phyloP scores from a whole-genome alignment of 2,113 vertebrate species.

The Cynopterus brachyotis region DNA sequence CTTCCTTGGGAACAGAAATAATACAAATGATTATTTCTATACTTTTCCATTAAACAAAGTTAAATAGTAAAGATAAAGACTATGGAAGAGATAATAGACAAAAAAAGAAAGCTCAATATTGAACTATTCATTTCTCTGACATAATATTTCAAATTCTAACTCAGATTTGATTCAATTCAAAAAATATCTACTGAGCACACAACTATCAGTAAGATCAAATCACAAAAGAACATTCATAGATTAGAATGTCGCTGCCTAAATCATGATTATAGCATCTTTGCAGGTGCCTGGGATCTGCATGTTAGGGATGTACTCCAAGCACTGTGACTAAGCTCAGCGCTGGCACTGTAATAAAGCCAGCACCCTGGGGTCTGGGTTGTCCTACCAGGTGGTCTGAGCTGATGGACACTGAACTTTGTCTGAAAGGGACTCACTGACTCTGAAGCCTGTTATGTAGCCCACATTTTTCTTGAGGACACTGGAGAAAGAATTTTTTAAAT shows the following conservation, averaged over 20 bases:
- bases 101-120: not conserved
- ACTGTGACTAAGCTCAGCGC: fast-evolving
- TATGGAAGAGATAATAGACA: not conserved
- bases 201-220: not conserved
- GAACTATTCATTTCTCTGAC: not conserved
- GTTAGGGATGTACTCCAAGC: fast-evolving
- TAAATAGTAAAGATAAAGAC: not conserved
- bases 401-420: not conserved
- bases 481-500: not conserved
- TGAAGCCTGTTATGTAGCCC: not conserved
- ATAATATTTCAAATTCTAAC: not conserved
- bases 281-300: not conserved
- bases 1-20: not conserved
- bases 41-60: not conserved
- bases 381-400: not conserved
- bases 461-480: not conserved
- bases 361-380: not conserved
- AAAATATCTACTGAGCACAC: not conserved
- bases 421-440: not conserved
- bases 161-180: not conserved
- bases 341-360: not conserved
- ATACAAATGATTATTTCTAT: not conserved
- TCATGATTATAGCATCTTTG: not conserved
- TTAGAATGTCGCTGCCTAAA: not conserved
- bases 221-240: not conserved